Evolutionary conservation across 2,113 vertebrate genomes (phyloP), one percentile per base, ranked within the genome.

Genomic region (Nanorana parkeri): DNA sequence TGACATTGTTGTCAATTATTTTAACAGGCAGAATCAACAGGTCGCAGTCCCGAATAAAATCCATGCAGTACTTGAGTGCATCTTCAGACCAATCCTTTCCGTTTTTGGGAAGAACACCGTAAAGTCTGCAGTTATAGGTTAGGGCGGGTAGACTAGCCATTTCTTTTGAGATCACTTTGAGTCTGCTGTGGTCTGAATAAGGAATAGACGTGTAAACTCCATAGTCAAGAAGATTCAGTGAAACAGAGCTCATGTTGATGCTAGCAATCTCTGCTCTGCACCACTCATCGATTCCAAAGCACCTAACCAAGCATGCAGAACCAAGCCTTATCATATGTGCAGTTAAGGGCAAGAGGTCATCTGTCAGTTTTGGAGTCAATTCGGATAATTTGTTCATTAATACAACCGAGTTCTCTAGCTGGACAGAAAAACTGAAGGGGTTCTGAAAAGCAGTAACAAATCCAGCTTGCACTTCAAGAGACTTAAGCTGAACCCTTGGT

Each of bases 341-440:
- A 24, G 94, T 90, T 55, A 97, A 84, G 61, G 88, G 58, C 28
- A 87, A 19, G 72, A 94, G 84, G 3, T 87, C 16, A 2, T 86
- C 89, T 8, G 92, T 87, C 32, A 96, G 83, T 17, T 93, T 81
- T 47, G 91, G 90, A 55, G 97, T 89, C 78, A 93, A 75, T 28
- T 85, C 26, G 17, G 88, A 92, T 17, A 97, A 87, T 20, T 84
- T 84, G n/a, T 77, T 89, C 91, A 94, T 89, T 68, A 80, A 64
- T 1, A 89, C 84, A 85, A 94, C 89, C 17, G 87, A 89, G 58
- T 93, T 84, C 64, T 95, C 91, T 63, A 95, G 89, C 64, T 95
- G 88, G 56, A 97, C 24, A 2, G 68, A 91, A 81, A 98, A 97
- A n/a, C 95, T 84, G 0, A 86, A 94, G 28, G 96, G 96, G 68